These are phyloP conservation scores for Naso thynnoides DNA, from an alignment of 2,797 vertebrate genomes.

Conservation along the genomic window DNA sequence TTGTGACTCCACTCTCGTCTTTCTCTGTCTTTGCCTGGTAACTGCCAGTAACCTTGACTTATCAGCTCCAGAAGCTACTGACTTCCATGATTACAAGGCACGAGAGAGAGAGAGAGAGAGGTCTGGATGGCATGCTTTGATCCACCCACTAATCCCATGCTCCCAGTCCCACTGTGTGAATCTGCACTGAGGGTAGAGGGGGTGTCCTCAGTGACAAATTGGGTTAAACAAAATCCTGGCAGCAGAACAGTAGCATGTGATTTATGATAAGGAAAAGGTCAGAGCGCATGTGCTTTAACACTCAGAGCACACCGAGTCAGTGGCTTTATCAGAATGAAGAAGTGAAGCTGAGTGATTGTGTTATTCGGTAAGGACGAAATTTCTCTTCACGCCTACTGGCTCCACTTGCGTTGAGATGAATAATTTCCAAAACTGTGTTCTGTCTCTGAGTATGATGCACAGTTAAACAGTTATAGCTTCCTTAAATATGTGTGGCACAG, in stretches of 20 bases:
- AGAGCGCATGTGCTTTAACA: conserved; percentile 57
- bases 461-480: conserved; percentile 8
- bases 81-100: conserved; percentile 69
- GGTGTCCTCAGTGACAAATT: conserved; percentile 83
- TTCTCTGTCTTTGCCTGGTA: conserved; percentile 30
- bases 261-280: conserved; percentile 85
- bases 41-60: conserved; percentile 45
- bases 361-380: conserved; percentile 49
- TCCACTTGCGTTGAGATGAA: conserved; percentile 39
- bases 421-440: conserved; percentile 38
- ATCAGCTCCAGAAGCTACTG: conserved; percentile 61
- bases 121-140: conserved; percentile 74
- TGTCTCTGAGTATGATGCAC: conserved; percentile 25
- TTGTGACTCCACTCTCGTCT: neutral
- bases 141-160: conserved; percentile 78
- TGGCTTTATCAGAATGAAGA: conserved; percentile 54
- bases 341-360: conserved; percentile 47
- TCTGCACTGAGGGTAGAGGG: conserved; percentile 56
- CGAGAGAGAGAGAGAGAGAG: conserved; percentile 57
- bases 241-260: conserved; percentile 79
- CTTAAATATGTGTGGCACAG: conserved; percentile 13
- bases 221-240: conserved; percentile 83
- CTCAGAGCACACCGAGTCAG: conserved; percentile 35
- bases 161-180: conserved; percentile 55
- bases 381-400: conserved; percentile 22